Conservation (phyloP, 2,888 invertebrate genomes). For the Serripes groenlandicus region DNA sequence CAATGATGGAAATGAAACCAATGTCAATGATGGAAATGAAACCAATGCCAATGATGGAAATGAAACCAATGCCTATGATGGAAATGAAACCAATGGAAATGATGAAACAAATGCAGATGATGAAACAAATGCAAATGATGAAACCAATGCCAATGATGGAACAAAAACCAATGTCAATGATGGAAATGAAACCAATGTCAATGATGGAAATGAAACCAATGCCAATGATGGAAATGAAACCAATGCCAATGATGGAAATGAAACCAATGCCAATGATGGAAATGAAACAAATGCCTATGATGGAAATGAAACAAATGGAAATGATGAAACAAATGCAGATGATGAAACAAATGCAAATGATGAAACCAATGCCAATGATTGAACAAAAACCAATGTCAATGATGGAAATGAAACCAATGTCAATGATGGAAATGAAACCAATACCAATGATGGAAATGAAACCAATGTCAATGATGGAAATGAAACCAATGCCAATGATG, state of each 20-base stretch:
- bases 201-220: conserved; percentile 9
- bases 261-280: conserved; percentile 16
- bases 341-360: background rate
- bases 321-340: background rate
- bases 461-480: conserved; percentile 3
- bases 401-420: conserved; percentile 17
- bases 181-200: conserved; percentile 1
- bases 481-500: conserved; percentile 6
- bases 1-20: conserved; percentile 9
- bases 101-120: conserved; percentile 6
- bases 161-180: conserved; percentile 1
- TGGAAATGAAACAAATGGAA: conserved; percentile 12
- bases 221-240: conserved; percentile 12
- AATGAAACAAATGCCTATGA: conserved; percentile 7
- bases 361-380: conserved; percentile 5
- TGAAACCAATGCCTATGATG: conserved; percentile 18
- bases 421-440: conserved; percentile 18
- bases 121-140: background rate
- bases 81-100: conserved; percentile 18
- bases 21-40: conserved; percentile 14
- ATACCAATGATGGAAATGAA: conserved; percentile 1
- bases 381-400: conserved; percentile 1
- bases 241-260: conserved; percentile 10
- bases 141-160: conserved; percentile 13
- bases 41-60: background rate